Evolutionary conservation across 1,140 invertebrate genomes (phyloP).

Genomic region (Brachionus manjavacas): DNA sequence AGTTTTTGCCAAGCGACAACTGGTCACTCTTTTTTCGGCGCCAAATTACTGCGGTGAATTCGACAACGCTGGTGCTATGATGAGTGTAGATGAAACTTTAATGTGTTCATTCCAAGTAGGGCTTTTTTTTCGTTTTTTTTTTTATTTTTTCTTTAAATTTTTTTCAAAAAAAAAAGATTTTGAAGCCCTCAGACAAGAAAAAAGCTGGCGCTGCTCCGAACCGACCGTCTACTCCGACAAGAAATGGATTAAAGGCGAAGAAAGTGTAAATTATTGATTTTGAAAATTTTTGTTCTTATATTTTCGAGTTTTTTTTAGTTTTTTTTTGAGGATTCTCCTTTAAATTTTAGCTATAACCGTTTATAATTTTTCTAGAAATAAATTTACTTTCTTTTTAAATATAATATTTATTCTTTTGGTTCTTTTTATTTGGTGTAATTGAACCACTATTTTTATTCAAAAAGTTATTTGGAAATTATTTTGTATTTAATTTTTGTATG

Average conservation of each 20-base stretch:
- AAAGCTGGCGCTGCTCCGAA: background rate
- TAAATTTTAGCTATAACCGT: background rate
- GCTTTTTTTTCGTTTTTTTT: background rate
- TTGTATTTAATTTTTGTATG: background rate
- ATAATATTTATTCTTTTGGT: background rate
- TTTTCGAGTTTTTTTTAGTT: background rate
- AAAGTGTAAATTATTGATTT: background rate
- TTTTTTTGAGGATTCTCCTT: background rate
- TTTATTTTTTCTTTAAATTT: background rate
- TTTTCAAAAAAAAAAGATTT: constrained; percentile 9
- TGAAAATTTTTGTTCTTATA: background rate
- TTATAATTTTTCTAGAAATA: background rate
- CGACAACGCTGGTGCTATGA: constrained; percentile 99
- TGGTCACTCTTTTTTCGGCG: constrained; percentile 89
- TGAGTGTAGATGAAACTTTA: constrained; percentile 97
- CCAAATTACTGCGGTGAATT: constrained; percentile 99
- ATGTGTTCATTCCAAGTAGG: constrained; percentile 86
- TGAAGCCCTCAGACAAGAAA: constrained; percentile 42
- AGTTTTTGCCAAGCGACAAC: constrained; percentile 96
- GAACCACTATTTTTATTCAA: background rate
- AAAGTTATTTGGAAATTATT: background rate
- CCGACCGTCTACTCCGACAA: constrained; percentile 20
- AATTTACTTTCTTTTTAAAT: background rate
- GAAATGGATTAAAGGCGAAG: constrained; percentile 19
- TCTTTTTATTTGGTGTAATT: background rate